phyloP scores from a whole-genome alignment of 2,888 invertebrate genomes.

The Fissipunctia ypsillon region DNA sequence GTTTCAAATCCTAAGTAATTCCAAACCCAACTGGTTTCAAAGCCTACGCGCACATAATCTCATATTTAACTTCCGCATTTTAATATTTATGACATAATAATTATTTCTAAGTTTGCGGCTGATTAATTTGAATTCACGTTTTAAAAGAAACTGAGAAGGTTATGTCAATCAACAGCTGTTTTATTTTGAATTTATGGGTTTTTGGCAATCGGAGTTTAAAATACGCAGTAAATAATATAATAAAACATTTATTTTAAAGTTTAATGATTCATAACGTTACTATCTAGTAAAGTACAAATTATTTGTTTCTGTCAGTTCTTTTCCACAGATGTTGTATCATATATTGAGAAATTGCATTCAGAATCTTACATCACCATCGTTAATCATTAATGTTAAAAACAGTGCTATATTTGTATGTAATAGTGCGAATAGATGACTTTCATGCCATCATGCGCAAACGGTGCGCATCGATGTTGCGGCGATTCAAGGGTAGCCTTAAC shows the following conservation, averaged over 20 bases:
- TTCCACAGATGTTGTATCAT: background rate
- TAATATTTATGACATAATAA: constrained; percentile 40
- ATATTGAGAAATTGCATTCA: background rate
- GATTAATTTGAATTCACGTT: constrained; percentile 45
- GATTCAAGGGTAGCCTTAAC: too few species aligned
- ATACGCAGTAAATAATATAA: too few species aligned
- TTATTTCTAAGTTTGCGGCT: constrained; percentile 26
- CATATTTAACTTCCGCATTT: constrained; percentile 47
- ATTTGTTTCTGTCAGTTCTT: background rate
- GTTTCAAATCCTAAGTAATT: constrained; percentile 26
- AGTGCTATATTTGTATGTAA: too few species aligned
- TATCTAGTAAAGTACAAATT: background rate
- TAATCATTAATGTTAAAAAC: background rate
- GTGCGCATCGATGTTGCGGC: too few species aligned
- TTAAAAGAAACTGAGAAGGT: constrained; percentile 25
- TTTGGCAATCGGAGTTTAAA: background rate
- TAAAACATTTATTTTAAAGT: too few species aligned
- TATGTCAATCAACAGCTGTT: background rate
- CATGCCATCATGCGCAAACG: too few species aligned
- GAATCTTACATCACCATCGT: background rate
- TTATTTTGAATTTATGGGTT: background rate
- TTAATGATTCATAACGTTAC: too few species aligned
- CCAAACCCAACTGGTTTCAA: constrained; percentile 50
- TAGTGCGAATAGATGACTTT: too few species aligned
- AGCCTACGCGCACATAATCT: constrained; percentile 35